Evolutionary conservation across 2,113 vertebrate species (phyloP).

Genomic region (Aptenodytes forsteri): DNA sequence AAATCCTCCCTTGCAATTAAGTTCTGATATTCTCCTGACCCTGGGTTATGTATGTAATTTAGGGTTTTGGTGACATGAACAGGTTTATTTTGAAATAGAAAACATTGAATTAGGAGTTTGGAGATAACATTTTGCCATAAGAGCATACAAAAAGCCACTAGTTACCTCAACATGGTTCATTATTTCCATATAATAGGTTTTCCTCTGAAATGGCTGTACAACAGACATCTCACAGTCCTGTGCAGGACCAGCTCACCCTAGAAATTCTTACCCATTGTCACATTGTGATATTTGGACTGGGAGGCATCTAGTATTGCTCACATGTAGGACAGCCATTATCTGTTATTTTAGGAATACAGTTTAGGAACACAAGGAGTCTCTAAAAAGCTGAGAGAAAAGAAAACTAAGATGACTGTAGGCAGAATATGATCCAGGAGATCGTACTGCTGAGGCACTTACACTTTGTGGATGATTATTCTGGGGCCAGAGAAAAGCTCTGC

Average conservation of each 20-base stretch:
- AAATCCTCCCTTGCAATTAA: neutral
- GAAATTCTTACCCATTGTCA: neutral
- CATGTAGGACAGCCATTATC: neutral
- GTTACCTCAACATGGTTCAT: neutral
- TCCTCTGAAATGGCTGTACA: neutral
- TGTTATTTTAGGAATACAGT: neutral
- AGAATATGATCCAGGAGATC: neutral
- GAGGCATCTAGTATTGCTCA: neutral
- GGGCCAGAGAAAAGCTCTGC: neutral
- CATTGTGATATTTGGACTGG: neutral
- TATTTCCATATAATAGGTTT: neutral
- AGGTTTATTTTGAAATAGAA: neutral
- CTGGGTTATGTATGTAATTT: neutral
- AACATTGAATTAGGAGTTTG: neutral
- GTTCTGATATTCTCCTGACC: neutral
- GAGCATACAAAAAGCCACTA: neutral
- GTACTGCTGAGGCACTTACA: neutral
- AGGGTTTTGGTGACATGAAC: neutral
- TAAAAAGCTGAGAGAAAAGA: neutral
- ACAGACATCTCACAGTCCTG: neutral
- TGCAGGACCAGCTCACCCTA: too few relatives aligned
- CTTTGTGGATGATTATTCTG: neutral
- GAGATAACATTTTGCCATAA: neutral
- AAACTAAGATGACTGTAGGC: neutral
- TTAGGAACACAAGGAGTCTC: neutral